Percentiles rank a stretch among this genome's conserved stretches.
phyloP scores from a whole-genome alignment of 2,888 invertebrate genomes.

The Fragum fragum region DNA sequence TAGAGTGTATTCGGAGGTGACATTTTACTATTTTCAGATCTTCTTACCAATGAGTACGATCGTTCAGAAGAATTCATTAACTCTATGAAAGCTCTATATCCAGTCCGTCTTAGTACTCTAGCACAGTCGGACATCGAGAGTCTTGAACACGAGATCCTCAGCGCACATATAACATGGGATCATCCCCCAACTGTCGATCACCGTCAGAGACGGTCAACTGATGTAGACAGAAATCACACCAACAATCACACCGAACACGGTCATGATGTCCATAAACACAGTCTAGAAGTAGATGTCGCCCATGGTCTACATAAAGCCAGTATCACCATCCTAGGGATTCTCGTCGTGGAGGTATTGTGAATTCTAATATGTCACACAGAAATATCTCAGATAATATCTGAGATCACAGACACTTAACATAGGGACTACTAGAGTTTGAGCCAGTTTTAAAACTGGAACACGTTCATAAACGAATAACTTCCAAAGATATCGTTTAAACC shows the following conservation, averaged over 20 bases:
- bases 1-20: too few relatives aligned
- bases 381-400: too few relatives aligned
- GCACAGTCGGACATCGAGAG: conserved; percentile 43
- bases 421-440: too few relatives aligned
- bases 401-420: too few relatives aligned
- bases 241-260: neutral
- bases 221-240: neutral
- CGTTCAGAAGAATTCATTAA: conserved; percentile 58
- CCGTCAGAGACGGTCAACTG: neutral
- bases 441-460: too few relatives aligned
- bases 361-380: too few relatives aligned
- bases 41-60: conserved; percentile 57
- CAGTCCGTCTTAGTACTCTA: conserved; percentile 40
- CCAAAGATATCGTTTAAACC: too few relatives aligned
- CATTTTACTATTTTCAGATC: too few relatives aligned
- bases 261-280: conserved; percentile 40
- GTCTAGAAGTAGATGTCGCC: conserved; percentile 72
- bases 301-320: conserved; percentile 79
- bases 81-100: conserved; percentile 63
- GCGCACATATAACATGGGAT: conserved; percentile 57
- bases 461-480: too few relatives aligned
- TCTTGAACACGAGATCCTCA: conserved; percentile 52
- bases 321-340: conserved; percentile 76
- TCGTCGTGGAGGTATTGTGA: conserved; percentile 71
- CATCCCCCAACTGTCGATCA: neutral